Conservation (phyloP, 2,797 vertebrate genomes). For the Bufotes viridis region DNA sequence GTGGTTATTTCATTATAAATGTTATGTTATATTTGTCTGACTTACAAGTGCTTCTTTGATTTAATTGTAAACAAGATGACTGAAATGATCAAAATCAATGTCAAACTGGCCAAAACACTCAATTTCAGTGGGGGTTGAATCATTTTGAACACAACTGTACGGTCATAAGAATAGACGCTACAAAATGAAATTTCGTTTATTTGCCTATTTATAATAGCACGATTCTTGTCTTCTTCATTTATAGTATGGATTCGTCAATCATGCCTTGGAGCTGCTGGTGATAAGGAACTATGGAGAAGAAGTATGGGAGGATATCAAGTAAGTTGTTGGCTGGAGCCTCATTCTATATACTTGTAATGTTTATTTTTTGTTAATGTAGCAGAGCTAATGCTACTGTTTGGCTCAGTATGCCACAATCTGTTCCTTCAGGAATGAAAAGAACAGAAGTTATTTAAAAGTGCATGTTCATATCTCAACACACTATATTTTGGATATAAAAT, state of each 20-base stretch:
- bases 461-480: background rate
- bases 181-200: background rate
- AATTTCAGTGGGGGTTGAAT: too few relatives aligned
- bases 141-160: too few relatives aligned
- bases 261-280: conserved; percentile 96
- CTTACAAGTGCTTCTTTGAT: too few relatives aligned
- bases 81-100: too few relatives aligned
- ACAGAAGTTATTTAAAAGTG: background rate
- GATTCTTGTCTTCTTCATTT: conserved; percentile 34
- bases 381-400: background rate
- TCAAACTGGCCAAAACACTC: too few relatives aligned
- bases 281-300: conserved; percentile 95
- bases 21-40: too few relatives aligned
- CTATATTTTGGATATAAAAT: background rate
- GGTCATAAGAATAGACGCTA: too few relatives aligned
- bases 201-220: background rate
- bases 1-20: too few relatives aligned
- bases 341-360: background rate
- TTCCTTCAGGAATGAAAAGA: background rate
- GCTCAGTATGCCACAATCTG: background rate
- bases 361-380: background rate
- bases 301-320: conserved; percentile 99
- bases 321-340: conserved; percentile 70
- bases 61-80: too few relatives aligned
- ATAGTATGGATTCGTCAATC: conserved; percentile 98